Evolutionary conservation across 2,888 invertebrate genomes (phyloP), one percentile per base, ranked within the genome.

Genomic region (Calliphora vomitoria): DNA sequence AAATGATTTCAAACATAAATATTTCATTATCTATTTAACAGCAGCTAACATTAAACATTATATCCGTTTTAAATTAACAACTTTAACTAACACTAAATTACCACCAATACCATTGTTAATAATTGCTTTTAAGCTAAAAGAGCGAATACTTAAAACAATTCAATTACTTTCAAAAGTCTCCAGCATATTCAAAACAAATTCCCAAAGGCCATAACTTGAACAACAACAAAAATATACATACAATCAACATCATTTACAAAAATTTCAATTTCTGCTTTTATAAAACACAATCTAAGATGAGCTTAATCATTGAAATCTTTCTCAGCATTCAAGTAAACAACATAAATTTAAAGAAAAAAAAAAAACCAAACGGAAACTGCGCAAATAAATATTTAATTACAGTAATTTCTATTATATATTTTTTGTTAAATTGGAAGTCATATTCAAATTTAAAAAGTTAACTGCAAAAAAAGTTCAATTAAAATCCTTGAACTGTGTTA

Each of bases 201-300:
- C 58, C 25, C 58, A 58, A 58, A 25, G 58, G 25, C n/a, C n/a
- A n/a, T 50, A 50, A 50, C 15, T 50, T 50, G 4, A 50, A 50
- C n/a, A 47, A 15, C n/a, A n/a, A n/a, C n/a, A 53, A 53, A 15
- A 4, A 3, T 41, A 47, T 31, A 50, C 8, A n/a, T 13, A 31
- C n/a, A 69, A 53, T 50, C 50, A 35, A 69, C 31, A 69, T 69
- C 35, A 35, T 53, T 50, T 69, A 50, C 47, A 68, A 31, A n/a
- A 47, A 10, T 4, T 44, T 25, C 15, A 44, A 47, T 44, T n/a
- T 6, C 13, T 13, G 13, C 13, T 18, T 2, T 71, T 55, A 71
- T 10, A 53, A 55, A 10, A 11, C 44, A 38, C 20, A 72, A 41
- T 41, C 25, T 25, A 25, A 11, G 4, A 58, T 25, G 58, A 13